phyloP scores from a whole-genome alignment of 2,888 invertebrate genomes.

The Orthosia incerta region DNA sequence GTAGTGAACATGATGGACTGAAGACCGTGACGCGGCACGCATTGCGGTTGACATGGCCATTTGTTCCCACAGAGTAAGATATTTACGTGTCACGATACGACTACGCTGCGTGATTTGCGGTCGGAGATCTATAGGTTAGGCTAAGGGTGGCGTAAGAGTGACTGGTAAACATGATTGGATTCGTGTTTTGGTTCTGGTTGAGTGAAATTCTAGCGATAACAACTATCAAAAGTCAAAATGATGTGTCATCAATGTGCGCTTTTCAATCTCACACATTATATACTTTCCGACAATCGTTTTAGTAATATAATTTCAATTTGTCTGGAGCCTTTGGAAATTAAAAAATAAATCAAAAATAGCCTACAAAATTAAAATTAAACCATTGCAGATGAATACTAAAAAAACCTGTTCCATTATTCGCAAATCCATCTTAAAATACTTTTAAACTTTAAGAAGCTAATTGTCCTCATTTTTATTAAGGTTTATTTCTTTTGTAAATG shows the following conservation, averaged over 20 bases:
- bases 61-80: conserved; percentile 67
- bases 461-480: too few species aligned
- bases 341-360: too few species aligned
- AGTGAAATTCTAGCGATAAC: neutral
- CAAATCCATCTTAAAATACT: too few species aligned
- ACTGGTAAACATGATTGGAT: neutral
- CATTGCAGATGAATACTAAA: too few species aligned
- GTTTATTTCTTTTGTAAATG: too few species aligned
- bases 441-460: too few species aligned
- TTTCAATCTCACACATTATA: neutral
- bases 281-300: too few species aligned
- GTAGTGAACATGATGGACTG: conserved; percentile 73
- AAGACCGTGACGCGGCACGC: conserved; percentile 75
- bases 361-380: too few species aligned
- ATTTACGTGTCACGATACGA: conserved; percentile 53
- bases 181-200: neutral
- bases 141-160: neutral
- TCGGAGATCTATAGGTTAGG: neutral
- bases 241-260: too few species aligned
- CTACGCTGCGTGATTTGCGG: conserved; percentile 23
- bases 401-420: too few species aligned
- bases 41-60: conserved; percentile 78
- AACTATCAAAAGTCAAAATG: neutral
- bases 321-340: too few species aligned
- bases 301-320: too few species aligned